Evolutionary conservation across 2,888 invertebrate genomes (phyloP).

Genomic region (Heliothis peltigera): DNA sequence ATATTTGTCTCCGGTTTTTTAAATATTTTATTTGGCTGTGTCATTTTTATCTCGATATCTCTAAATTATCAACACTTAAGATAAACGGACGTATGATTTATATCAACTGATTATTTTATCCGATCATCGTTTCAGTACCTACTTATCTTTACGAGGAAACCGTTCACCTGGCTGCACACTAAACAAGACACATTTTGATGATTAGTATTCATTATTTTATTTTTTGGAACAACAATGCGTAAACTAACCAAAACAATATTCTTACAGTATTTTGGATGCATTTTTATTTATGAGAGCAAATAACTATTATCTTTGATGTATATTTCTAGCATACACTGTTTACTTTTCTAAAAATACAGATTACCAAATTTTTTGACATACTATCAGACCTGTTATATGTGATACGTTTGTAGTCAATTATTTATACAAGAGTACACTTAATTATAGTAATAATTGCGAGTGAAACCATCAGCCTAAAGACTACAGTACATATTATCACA

Average conservation of each 20-base stretch:
- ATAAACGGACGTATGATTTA: constrained; percentile 35
- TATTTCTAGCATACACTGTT: no score
- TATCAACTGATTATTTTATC: constrained; percentile 32
- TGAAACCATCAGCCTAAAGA: not conserved
- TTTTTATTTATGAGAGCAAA: no score
- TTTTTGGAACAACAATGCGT: no score
- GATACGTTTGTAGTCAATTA: not conserved
- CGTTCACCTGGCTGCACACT: not conserved
- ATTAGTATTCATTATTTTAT: not conserved
- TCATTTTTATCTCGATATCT: constrained; percentile 21
- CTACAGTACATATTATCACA: constrained; percentile 25
- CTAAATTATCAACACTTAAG: constrained; percentile 41
- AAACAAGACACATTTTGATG: not conserved
- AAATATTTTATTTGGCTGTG: not conserved
- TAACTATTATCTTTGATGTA: no score
- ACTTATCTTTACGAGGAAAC: constrained; percentile 25
- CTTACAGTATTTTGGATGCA: no score
- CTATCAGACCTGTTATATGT: no score
- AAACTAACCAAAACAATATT: not conserved
- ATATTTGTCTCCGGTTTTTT: no score
- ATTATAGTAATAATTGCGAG: constrained; percentile 3
- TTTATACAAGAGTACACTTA: not conserved
- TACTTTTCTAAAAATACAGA: not conserved
- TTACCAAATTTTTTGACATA: not conserved
- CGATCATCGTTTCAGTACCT: constrained; percentile 13